phyloP scores from a whole-genome alignment of 2,888 invertebrate genomes.

The Diadegma fenestrale region DNA sequence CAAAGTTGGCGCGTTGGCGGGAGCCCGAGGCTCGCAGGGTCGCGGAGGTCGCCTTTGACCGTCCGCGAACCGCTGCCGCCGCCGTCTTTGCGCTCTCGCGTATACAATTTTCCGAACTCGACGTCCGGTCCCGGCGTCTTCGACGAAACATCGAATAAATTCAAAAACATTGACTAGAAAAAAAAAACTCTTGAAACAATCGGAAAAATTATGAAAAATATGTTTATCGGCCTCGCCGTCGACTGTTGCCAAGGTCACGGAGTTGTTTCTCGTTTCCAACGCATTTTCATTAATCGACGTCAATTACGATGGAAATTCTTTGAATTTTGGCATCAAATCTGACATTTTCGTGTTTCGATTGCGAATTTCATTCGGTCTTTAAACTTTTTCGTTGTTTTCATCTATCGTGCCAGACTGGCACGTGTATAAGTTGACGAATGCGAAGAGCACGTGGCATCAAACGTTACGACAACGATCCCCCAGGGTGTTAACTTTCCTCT shows the following conservation, averaged over 20 bases:
- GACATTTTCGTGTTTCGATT: not conserved
- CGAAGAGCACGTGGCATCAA: constrained; percentile 70
- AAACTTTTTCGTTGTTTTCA: not conserved
- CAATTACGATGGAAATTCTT: not conserved
- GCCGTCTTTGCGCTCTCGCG: constrained; percentile 30
- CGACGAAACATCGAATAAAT: not conserved
- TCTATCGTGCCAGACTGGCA: not conserved
- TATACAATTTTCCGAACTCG: not conserved
- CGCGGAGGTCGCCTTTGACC: constrained; percentile 62
- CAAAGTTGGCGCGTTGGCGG: constrained; percentile 31
- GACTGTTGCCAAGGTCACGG: not conserved
- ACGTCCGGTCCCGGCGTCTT: not conserved
- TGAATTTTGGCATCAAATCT: not conserved
- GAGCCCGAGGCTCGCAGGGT: constrained; percentile 63
- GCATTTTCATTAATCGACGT: not conserved
- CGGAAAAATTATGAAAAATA: not conserved
- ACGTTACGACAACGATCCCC: constrained; percentile 63
- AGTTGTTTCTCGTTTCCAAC: not conserved
- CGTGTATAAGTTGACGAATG: constrained; percentile 26
- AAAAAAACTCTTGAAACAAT: not conserved
- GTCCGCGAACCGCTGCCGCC: constrained; percentile 47
- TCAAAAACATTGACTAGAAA: not conserved
- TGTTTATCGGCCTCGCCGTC: not conserved
- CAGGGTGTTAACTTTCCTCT: constrained; percentile 35
- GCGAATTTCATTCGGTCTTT: not conserved